Base-by-base conservation (phyloP, 2,113 vertebrate species). In the Sebastes fasciatus region DNA sequence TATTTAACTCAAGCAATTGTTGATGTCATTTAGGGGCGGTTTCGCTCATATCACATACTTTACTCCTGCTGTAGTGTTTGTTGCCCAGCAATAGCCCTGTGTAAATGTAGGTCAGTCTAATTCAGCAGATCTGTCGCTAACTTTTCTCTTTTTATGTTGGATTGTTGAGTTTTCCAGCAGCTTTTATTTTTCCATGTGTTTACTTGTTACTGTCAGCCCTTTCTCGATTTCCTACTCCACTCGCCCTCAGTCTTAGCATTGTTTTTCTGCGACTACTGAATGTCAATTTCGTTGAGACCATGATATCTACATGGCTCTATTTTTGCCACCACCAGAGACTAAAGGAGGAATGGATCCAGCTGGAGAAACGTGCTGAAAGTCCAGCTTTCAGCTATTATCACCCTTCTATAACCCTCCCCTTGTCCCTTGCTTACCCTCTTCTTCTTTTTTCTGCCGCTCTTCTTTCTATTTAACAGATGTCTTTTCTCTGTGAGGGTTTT, bases 401-500 rank as follows among this genome's bases (percentile, higher is more conserved):
- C 91, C 80, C 71, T 65, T 85, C 80, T 82, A 63, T 82, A 86
- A 83, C 66, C 79, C 89, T 76, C 73, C 72, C 68, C 61, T 74
- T 82, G 76, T 70, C 83, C 78, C 40, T 63, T 79, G 52, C 81
- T 90, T 54, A 84, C 51, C 46, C 68, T 89, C 26, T 85, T 66
- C 40, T 79, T 34, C 40, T 75, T 84, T 83, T 80, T 85, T 71
- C 63, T 60, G 26, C 54, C 42, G 55, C n/a, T 81, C 16, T 71
- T 87, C 68, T 65, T 76, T 85, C 85, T 91, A 83, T 94, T 91
- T 89, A 90, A 81, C 89, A 92, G 86, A 90, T 91, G 90, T 90
- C 79, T 93, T 86, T 87, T 82, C 79, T 91, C 87, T 83, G 84
- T 76, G 82, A 85, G 74, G 89, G 84, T 83, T 91, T 91, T 90